A percentile compares a stretch with the other conserved stretches of the same genome.
Conservation (phyloP, 2,797 vertebrate genomes). For the Setipinna tenuifilis region DNA sequence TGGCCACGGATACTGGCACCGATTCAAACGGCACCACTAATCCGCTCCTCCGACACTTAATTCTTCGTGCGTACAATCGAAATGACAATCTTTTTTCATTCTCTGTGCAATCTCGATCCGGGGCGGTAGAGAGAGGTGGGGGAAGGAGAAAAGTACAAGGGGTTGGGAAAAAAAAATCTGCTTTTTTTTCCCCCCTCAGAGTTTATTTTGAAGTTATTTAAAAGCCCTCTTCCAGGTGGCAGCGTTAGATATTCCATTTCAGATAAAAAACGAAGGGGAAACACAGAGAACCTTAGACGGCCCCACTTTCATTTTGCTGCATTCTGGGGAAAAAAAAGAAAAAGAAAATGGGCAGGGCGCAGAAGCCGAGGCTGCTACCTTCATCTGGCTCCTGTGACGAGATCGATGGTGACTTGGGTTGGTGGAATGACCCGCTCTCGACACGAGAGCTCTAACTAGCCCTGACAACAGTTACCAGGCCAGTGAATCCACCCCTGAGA, state of each 20-base stretch:
- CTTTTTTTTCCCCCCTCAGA: background rate
- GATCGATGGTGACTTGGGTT: conserved; percentile 30
- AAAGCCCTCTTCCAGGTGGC: background rate
- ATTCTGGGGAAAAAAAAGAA: background rate
- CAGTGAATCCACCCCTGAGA: background rate
- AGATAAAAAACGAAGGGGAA: background rate
- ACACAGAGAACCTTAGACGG: background rate
- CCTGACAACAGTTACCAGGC: conserved; percentile 19
- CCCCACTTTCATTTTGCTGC: background rate
- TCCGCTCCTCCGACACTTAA: background rate
- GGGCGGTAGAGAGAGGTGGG: background rate
- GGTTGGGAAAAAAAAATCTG: background rate
- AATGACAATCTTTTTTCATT: background rate
- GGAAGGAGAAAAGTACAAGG: background rate
- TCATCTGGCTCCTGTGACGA: background rate
- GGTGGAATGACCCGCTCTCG: conserved; percentile 5
- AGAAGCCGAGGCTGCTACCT: background rate
- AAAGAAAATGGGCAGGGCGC: background rate
- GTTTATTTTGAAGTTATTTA: background rate
- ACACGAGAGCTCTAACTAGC: conserved; percentile 19
- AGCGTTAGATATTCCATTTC: background rate
- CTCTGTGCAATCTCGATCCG: background rate
- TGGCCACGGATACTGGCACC: background rate
- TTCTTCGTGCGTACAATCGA: background rate
- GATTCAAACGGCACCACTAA: background rate